Evolutionary conservation across 1,140 invertebrate species (phyloP).

Genomic region (Lordiphosa mommai): DNA sequence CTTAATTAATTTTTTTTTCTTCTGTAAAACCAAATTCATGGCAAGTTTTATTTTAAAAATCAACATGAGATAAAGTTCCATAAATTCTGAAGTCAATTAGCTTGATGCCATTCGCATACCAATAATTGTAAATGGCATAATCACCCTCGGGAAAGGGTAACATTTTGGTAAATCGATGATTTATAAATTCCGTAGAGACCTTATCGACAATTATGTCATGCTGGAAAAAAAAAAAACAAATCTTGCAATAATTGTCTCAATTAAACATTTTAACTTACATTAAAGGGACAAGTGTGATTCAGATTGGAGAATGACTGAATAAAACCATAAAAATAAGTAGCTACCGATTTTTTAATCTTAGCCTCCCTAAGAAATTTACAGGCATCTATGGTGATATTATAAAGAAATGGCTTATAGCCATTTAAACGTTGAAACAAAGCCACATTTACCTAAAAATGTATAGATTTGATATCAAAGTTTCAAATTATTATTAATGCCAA

Average conservation of each 20-base stretch:
- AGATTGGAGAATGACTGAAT: too few species aligned
- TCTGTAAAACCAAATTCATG: too few species aligned
- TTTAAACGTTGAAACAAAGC: conserved; percentile 2
- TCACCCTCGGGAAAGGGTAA: conserved; percentile 15
- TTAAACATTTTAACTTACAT: too few species aligned
- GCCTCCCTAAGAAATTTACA: conserved; percentile 4
- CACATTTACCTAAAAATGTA: conserved; percentile 2
- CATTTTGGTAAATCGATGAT: conserved; percentile 2
- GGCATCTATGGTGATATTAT: conserved; percentile 8
- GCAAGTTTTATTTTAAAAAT: too few species aligned
- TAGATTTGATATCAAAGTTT: not conserved
- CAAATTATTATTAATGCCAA: not conserved
- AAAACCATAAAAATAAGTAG: conserved; percentile 7
- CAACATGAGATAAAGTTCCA: too few species aligned
- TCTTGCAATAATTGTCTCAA: too few species aligned
- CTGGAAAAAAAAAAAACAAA: too few species aligned
- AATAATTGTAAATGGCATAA: not conserved
- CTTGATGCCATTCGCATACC: not conserved
- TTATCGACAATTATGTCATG: conserved; percentile 13
- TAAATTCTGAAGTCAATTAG: too few species aligned
- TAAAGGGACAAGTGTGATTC: too few species aligned
- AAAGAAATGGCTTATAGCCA: conserved; percentile 23
- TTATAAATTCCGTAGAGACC: conserved; percentile 7
- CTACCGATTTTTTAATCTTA: not conserved
- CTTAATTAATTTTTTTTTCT: too few species aligned